Evolutionary conservation across 2,888 invertebrate species (phyloP), one percentile per base, ranked within the genome.

Genomic region (Ypsolopha scabrella): DNA sequence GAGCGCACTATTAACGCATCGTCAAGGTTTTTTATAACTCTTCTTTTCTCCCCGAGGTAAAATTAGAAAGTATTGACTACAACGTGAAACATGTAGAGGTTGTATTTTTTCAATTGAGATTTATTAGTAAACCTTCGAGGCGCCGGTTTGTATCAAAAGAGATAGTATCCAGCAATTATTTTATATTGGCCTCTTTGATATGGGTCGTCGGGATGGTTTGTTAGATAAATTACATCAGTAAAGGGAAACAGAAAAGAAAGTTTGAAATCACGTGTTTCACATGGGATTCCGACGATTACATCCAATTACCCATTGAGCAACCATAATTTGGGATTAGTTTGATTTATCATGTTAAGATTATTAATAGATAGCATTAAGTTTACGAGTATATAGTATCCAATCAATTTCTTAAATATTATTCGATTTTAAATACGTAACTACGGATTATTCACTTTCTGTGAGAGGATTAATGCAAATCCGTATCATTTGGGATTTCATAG

Each of bases 61-160:
- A 82, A 81, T 85, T 85, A 85, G 85, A 86, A 86, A 85, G 85
- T 80, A 68, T 67, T 59, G 67, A 60, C 56, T 56, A 64, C 55
- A 58, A 56, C 59, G 60, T 61, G 56, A 67, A 62, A 65, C 68
- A 68, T 59, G 60, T 68, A 54, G 52, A 57, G 55, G 54, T 54
- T 56, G 13, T 51, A n/a, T 24, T 24, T 48, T 68, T 67, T 67
- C 70, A 67, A 75, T 79, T 74, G 68, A 80, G 76, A 82, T 80
- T 79, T 82, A 80, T 73, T 70, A 65, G 69, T 68, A 61, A 67
- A 66, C 65, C 60, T 24, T 63, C 62, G 57, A 60, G 59, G 54
- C 60, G 56, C 61, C 54, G 37, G 47, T 8, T 65, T 64, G 65
- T 61, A 62, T 54, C 56, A 55, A 55, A 51, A 51, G 55, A 63